These are phyloP conservation scores for Sitta europaea DNA, from an alignment of 2,113 vertebrate species.

Conservation along the genomic window DNA sequence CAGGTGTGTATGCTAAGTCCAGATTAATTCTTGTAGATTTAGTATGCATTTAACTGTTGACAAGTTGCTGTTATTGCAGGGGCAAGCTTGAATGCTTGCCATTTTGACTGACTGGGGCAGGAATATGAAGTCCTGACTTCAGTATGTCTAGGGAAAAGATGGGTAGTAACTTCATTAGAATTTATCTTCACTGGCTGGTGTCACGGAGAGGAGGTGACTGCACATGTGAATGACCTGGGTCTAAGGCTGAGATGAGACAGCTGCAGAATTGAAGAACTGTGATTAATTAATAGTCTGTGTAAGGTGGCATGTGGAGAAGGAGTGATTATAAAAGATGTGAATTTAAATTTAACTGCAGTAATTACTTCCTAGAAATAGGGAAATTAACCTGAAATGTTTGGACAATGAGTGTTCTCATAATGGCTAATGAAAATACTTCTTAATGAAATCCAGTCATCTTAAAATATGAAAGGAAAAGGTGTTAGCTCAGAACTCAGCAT, in stretches of 20 bases:
- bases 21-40: background rate
- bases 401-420: background rate
- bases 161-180: background rate
- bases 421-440: background rate
- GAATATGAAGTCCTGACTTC: background rate
- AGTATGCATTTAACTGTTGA: background rate
- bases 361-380: background rate
- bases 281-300: background rate
- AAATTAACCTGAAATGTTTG: background rate
- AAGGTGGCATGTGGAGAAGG: background rate
- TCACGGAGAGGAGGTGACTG: background rate
- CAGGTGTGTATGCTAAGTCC: background rate
- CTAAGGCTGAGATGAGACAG: background rate
- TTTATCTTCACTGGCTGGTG: background rate
- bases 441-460: background rate
- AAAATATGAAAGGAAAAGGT: background rate
- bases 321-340: background rate
- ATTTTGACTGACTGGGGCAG: background rate
- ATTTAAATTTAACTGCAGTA: background rate
- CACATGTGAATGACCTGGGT: background rate
- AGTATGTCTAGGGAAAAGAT: background rate
- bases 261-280: background rate
- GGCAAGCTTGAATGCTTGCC: background rate
- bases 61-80: background rate
- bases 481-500: background rate